Evolutionary conservation across 92 coral and sea anemone genomes (phyloP), one percentile per base, ranked within the genome.

Genomic region (Metridium senile): DNA sequence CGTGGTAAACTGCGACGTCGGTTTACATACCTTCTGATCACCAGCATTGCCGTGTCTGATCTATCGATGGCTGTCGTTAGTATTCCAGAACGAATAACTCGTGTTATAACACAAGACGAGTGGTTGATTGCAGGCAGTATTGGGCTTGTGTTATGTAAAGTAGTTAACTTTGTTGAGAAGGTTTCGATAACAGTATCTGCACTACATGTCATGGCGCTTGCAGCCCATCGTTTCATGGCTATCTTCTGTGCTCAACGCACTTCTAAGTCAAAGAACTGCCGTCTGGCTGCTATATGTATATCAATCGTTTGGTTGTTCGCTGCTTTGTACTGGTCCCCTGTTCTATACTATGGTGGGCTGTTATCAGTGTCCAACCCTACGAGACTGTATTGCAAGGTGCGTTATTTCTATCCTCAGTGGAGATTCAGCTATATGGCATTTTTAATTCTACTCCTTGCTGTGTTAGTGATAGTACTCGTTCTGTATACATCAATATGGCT

Each of bases 301-400:
- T 49, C 80, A 16, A 45, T 71, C 8, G 81, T 88, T 31, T 94
- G 98, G 98, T 27, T 88, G 1, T 70, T 77, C 23, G 77, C 97
- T 8, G 81, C 78, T 33, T 62, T 61, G 1, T 89, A 82, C 71
- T 87, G 96, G 74, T 84, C 85, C 30, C 98, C 98, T 30, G 82
- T 92, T 26, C 86, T 94, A 8, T 94, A 94, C 83, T 88, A 69
- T 29, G 88, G 84, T 22, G 70, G 79, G 34, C 46, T 70, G 53
- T 25, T 62, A 73, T 53, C 75, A 70, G 26, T 62, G 58, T 61
- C 62, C 18, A 56, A 68, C 63, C 80, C 79, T 0, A 18, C 71
- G 59, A 64, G 69, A 2, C 21, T 78, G 20, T 52, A 58, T 0
- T 87, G 91, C 49, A 87, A 83, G 54, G 82, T 82, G 0, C 85